A percentile compares a stretch with the other conserved stretches of the same genome.
phyloP scores from a whole-genome alignment of 2,113 vertebrate genomes.

The Solea solea region DNA sequence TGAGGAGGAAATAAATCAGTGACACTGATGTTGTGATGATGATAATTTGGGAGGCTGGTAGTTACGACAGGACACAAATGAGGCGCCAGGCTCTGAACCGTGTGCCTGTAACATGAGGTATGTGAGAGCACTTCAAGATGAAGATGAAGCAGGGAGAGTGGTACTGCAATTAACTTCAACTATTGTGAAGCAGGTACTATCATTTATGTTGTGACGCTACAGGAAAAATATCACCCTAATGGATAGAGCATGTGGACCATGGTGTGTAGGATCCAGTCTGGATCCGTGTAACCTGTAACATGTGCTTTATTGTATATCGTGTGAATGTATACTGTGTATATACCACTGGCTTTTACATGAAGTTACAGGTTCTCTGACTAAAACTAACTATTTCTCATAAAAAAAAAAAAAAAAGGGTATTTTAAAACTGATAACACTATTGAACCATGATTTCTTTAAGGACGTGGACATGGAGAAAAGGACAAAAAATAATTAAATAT shows the following conservation, averaged over 20 bases:
- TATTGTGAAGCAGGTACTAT: constrained; percentile 28
- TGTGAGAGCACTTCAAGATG: constrained; percentile 27
- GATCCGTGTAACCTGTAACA: too few species aligned
- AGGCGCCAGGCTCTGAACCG: constrained; percentile 24
- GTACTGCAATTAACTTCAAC: constrained; percentile 20
- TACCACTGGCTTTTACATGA: too few species aligned
- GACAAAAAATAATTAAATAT: background rate
- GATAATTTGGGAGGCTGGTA: constrained; percentile 31
- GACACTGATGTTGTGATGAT: background rate
- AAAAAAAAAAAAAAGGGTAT: too few species aligned
- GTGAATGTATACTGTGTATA: too few species aligned
- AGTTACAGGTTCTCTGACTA: too few species aligned
- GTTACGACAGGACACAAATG: constrained; percentile 7
- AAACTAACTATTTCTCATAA: too few species aligned
- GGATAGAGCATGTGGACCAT: background rate
- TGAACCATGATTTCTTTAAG: too few species aligned
- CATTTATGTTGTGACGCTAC: constrained; percentile 10
- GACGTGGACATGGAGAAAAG: background rate
- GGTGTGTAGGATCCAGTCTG: background rate
- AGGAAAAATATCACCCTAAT: background rate
- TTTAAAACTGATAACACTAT: too few species aligned
- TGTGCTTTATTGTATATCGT: too few species aligned
- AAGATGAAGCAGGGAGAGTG: constrained; percentile 5
- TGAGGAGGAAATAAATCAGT: constrained; percentile 17
- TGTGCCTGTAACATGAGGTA: constrained; percentile 2